Base-by-base conservation (phyloP, 2,888 invertebrate species). In the Drosophila neotestacea region DNA sequence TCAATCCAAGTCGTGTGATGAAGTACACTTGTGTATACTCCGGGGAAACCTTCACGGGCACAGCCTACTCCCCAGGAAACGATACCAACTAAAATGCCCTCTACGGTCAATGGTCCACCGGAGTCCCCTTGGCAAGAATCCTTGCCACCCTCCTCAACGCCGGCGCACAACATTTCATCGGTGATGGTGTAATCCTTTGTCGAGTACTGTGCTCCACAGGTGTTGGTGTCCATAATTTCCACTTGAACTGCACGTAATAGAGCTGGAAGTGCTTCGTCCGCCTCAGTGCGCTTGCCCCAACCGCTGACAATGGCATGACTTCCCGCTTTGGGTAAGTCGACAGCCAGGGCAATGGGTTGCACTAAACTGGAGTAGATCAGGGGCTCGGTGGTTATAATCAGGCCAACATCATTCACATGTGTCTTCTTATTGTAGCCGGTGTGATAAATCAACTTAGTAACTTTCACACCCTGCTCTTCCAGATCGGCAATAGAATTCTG, bases 401-500 rank as follows among this genome's bases (percentile, higher is more conserved):
- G 74, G 0, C 94, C 95, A 4, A 95, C 91, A 62, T 95, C 95
- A 71, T 93, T 93, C 62, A 94, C 94, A 92, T 94, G 93, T 0
- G 90, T 85, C 44, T 82, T 85, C 51, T 90, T 84, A 39, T 81
- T 85, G 56, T 87, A 91, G 34, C 80, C 83, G 5, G 30, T 62
- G 68, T 89, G 88, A 36, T 60, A 66, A 10, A 90, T 89, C 46
- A 90, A 50, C 47, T 84, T 90, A 32, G 55, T 76, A 6, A 85
- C 88, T 52, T 67, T 77, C 0, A 88, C 70, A 1, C 89, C 88
- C 72, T 71, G 65, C 44, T 90, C 82, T 0, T 81, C 73, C 30
- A 77, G 67, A 62, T 86, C 88, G 4, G 80, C 81, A 7, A 90
- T 83, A 0, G 88, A 85, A 6, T 89, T 79, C 41, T 76, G 65